Evolutionary conservation across 2,888 invertebrate genomes (phyloP).

Genomic region (Machimus atricapillus): DNA sequence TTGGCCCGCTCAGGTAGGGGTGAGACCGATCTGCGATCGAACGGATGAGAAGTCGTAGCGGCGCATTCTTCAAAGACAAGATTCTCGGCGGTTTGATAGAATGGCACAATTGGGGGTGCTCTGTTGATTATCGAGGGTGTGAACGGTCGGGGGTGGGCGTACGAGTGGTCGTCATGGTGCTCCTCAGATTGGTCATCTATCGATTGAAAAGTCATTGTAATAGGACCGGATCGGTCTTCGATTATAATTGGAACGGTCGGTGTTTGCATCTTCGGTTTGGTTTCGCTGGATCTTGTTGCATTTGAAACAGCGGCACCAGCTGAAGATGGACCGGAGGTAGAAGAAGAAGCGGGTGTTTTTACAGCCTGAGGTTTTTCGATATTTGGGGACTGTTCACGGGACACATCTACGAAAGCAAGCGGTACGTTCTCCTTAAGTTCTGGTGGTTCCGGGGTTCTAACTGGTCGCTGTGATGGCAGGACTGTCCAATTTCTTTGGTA

Average conservation of each 20-base stretch:
- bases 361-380: conserved; percentile 54
- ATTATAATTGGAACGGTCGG: conserved; percentile 52
- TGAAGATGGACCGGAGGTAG: conserved; percentile 33
- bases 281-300: conserved; percentile 46
- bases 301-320: conserved; percentile 48
- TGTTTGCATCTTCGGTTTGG: conserved; percentile 48
- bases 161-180: conserved; percentile 56
- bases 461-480: conserved; percentile 67
- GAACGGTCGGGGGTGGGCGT: conserved; percentile 64
- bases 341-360: conserved; percentile 30
- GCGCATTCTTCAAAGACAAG: conserved; percentile 73
- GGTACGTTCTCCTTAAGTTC: conserved; percentile 64
- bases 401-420: conserved; percentile 60
- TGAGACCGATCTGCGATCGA: conserved; percentile 71
- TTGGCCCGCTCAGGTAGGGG: conserved; percentile 72
- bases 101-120: conserved; percentile 77
- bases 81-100: conserved; percentile 74
- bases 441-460: conserved; percentile 67
- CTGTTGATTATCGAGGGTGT: conserved; percentile 76
- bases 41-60: conserved; percentile 68
- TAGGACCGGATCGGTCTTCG: conserved; percentile 65
- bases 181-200: conserved; percentile 66
- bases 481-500: conserved; percentile 72
- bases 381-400: conserved; percentile 50
- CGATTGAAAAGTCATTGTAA: conserved; percentile 72